phyloP scores from a whole-genome alignment of 2,888 invertebrate species.

The Parasteatoda lunata region DNA sequence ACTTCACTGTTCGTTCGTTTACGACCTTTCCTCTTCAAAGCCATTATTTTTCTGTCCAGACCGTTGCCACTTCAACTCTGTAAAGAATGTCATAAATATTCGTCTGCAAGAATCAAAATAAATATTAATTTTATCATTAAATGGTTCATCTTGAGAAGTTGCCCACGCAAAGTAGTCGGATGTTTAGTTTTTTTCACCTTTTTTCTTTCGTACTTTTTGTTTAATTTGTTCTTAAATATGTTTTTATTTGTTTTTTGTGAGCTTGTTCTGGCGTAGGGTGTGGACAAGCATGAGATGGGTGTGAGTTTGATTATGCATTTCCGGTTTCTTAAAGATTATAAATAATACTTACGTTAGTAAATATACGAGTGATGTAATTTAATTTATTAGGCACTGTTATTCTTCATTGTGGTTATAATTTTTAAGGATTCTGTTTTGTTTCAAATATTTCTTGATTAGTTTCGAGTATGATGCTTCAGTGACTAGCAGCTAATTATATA shows the following conservation, averaged over 20 bases:
- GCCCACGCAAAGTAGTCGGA: constrained; percentile 19
- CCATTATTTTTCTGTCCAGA: constrained; percentile 6
- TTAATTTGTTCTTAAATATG: no score
- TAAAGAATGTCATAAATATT: constrained; percentile 45
- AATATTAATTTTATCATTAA: constrained; percentile 55
- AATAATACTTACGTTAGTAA: no score
- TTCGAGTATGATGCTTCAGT: no score
- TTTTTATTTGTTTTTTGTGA: neutral
- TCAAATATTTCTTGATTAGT: no score
- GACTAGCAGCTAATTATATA: no score
- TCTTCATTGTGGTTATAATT: neutral
- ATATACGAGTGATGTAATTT: neutral
- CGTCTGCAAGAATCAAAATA: constrained; percentile 43
- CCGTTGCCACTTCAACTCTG: constrained; percentile 9
- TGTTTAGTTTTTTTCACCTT: neutral
- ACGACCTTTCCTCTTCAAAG: neutral
- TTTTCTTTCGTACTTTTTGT: neutral
- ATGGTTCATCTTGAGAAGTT: constrained; percentile 23
- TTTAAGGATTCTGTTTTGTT: no score
- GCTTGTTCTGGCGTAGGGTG: constrained; percentile 34
- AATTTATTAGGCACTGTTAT: neutral
- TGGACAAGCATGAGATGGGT: constrained; percentile 36
- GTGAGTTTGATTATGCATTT: constrained; percentile 52
- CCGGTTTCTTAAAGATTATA: constrained; percentile 2
- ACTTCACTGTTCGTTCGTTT: neutral